Evolutionary conservation across 92 coral and sea anemone genomes (phyloP).

Genomic region (Umimayanthus kanabou): DNA sequence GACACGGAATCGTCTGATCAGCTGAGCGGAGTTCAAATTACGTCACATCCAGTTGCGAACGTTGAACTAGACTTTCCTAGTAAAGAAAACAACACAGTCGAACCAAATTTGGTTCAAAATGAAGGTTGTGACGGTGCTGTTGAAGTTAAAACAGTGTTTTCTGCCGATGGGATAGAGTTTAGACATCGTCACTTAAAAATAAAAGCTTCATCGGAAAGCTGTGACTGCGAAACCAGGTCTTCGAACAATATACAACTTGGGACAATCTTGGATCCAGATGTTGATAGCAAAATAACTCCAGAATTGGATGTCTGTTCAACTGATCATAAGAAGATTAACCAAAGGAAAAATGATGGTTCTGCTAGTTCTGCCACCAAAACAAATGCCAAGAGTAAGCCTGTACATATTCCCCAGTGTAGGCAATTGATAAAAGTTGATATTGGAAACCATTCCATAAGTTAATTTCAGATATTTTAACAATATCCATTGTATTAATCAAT

Average conservation of each 20-base stretch:
- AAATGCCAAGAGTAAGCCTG: conserved; percentile 8
- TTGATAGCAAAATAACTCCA: background rate
- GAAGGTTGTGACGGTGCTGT: background rate
- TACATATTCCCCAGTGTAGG: background rate
- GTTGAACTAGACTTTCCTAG: background rate
- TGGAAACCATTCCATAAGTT: too few relatives aligned
- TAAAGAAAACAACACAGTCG: background rate
- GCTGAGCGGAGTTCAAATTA: background rate
- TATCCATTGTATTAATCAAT: too few relatives aligned
- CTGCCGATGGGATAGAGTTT: conserved; percentile 51
- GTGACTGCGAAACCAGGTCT: conserved; percentile 25
- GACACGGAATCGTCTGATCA: background rate
- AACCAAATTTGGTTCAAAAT: background rate
- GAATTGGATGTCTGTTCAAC: background rate
- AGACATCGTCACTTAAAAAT: conserved; percentile 52
- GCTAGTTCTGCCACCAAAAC: background rate
- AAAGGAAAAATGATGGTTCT: background rate
- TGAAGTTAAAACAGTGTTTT: conserved; percentile 17
- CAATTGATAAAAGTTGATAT: background rate
- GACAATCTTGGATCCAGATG: background rate
- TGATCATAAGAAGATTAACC: background rate
- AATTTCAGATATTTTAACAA: too few relatives aligned
- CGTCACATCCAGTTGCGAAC: background rate
- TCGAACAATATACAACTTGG: background rate
- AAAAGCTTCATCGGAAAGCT: background rate